Base-by-base conservation (phyloP, 2,113 vertebrate species). In the Rhegmatorhina hoffmannsi region DNA sequence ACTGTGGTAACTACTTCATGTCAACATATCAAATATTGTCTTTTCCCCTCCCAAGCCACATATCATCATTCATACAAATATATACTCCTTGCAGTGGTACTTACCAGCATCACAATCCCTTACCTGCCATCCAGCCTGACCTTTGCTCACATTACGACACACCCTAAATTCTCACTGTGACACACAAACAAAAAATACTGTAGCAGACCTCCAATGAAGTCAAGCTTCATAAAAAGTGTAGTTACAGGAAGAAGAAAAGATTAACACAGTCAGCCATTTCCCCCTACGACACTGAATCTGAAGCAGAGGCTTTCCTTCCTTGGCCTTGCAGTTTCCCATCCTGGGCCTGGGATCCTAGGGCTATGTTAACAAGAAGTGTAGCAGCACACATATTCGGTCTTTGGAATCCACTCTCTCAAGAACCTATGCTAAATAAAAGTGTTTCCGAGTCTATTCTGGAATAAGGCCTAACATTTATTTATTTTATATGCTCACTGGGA, bases 21-120 rank as follows among this genome's bases (percentile, higher is more conserved):
- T 64, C 64, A 96, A 89, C 67, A 2, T 28, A 40, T 29, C 50
- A 85, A 73, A 67, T 25, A 21, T 18, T 47, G 29, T n/a, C 60
- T 43, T 60, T 50, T 88, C 72, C 91, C 93, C 93, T 96, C 92
- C 90, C 90, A 93, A 93, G 82, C 49, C 85, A 95, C 92, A 93
- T 62, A 92, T 5, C 68, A 84, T 69, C 91, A 72, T 17, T 83
- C 31, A 10, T 70, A 84, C 67, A 92, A 96, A 90, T 52, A 52
- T n/a, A 94, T 2, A 84, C 59, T 78, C 80, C 87, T 62, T 49
- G 79, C 66, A 82, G 79, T 59, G 2, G 2, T 34, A 47, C 40
- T 63, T 47, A 44, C 26, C 38, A 56, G 68, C 2, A 9, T 28
- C 64, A 82, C 3, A 0, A 33, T 66, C 70, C 62, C 64, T 84